Conservation (phyloP, 2,888 invertebrate species). For the Gisinianus flammeolus region DNA sequence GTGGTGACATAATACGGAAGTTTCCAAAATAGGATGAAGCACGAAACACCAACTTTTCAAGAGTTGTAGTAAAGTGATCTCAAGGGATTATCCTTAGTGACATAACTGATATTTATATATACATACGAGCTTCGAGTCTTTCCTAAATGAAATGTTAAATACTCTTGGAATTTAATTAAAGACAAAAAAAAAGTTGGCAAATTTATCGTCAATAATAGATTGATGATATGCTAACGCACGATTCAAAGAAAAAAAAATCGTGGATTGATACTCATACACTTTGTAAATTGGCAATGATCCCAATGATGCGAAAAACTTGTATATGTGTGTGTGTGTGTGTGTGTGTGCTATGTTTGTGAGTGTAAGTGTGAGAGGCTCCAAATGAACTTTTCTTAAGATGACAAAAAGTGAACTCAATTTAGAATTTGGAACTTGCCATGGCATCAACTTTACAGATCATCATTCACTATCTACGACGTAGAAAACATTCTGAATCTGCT, state of each 20-base stretch:
- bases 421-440: slow-evolving; percentile 29
- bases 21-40: slow-evolving; percentile 9
- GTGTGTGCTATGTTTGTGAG: not conserved
- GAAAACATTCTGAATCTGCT: slow-evolving; percentile 5
- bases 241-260: not conserved
- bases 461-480: slow-evolving; percentile 21
- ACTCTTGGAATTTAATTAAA: not conserved
- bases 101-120: not conserved
- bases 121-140: not conserved
- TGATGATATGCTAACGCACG: slow-evolving; percentile 28
- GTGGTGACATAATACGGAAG: slow-evolving; percentile 15
- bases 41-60: not conserved
- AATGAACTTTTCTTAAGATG: not conserved
- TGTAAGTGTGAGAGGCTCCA: not conserved
- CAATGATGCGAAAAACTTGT: slow-evolving; percentile 16
- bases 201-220: not conserved
- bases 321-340: not conserved
- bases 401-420: slow-evolving; percentile 14
- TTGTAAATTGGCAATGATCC: slow-evolving; percentile 23
- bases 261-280: not conserved
- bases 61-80: not conserved
- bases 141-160: not conserved
- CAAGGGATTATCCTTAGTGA: not conserved
- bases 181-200: slow-evolving; percentile 6
- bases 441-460: slow-evolving; percentile 43